Conservation (phyloP, 2,797 vertebrate species). For the Carcharodon carcharias region DNA sequence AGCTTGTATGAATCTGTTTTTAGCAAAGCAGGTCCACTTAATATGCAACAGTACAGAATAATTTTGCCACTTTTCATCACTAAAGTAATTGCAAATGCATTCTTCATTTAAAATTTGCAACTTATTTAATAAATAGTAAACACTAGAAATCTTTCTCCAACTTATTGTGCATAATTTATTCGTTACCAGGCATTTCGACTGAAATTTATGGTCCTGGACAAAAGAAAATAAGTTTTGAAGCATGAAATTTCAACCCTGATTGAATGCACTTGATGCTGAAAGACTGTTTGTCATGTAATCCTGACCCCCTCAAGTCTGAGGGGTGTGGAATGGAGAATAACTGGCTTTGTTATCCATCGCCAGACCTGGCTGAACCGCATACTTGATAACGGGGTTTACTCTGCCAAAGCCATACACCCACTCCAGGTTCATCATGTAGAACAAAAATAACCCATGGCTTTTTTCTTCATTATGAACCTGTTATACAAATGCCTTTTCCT, state of each 20-base stretch:
- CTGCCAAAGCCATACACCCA: background rate
- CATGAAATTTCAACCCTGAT: background rate
- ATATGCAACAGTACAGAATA: background rate
- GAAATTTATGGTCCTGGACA: background rate
- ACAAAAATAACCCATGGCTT: background rate
- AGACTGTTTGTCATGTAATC: background rate
- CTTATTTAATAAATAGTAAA: background rate
- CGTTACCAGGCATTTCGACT: background rate
- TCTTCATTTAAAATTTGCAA: background rate
- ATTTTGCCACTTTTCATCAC: background rate
- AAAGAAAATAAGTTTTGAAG: background rate
- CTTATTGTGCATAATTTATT: background rate
- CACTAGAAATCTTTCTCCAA: background rate
- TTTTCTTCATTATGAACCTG: background rate
- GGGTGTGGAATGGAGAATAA: background rate
- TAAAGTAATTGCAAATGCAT: slow-evolving; percentile 1
- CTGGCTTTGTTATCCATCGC: background rate
- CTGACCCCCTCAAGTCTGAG: background rate
- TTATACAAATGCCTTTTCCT: background rate
- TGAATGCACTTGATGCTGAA: background rate
- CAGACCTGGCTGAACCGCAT: background rate
- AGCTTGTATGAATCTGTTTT: background rate
- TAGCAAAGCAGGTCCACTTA: background rate
- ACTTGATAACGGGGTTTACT: background rate
- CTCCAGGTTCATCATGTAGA: background rate